Evolutionary conservation across 2,113 vertebrate species (phyloP), one percentile per base, ranked within the genome.

Genomic region (Sula dactylatra): DNA sequence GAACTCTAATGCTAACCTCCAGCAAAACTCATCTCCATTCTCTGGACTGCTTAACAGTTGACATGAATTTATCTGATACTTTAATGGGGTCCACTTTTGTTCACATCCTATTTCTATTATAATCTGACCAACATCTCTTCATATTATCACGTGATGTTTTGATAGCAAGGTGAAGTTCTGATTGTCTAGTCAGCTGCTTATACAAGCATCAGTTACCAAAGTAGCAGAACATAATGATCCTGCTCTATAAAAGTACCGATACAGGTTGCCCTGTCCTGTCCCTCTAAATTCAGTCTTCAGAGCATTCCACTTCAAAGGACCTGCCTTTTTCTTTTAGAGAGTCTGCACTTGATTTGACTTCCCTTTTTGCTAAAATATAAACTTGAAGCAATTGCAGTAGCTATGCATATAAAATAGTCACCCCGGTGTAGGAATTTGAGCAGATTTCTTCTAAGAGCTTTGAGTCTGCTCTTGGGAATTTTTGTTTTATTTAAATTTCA

Each of bases 61-160:
- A 9, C 15, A 7, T 32, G 20, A 84, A 27, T 86, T 86, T 82
- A 26, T 73, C 76, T 71, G 50, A 62, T 58, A 3, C 22, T 81
- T 86, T 71, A 32, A 29, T n/a, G n/a, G 17, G 1, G 0, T 42
- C 22, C 7, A 19, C 20, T 81, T 54, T 38, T 67, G 11, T 66
- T 82, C 22, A 2, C 0, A 0, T 50, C 20, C 21, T 89, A 8
- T 80, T 76, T 38, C 9, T 67, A 7, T 29, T 44, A 16, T 31
- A 52, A 56, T 32, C 31, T 82, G 55, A 67, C 25, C 47, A 76
- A 6, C 2, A 4, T 19, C 31, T 71, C 38, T 67, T 74, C 2
- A 1, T 47, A 29, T 47, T 67, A 21, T 20, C 0, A 0, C 0
- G 0, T 36, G 44, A 15, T 27, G 10, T 24, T 88, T 72, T 55